Percentiles rank a stretch among this genome's conserved stretches.
These are phyloP conservation scores for Parambassis ranga DNA, from an alignment of 2,797 vertebrate genomes.

Conservation along the genomic window DNA sequence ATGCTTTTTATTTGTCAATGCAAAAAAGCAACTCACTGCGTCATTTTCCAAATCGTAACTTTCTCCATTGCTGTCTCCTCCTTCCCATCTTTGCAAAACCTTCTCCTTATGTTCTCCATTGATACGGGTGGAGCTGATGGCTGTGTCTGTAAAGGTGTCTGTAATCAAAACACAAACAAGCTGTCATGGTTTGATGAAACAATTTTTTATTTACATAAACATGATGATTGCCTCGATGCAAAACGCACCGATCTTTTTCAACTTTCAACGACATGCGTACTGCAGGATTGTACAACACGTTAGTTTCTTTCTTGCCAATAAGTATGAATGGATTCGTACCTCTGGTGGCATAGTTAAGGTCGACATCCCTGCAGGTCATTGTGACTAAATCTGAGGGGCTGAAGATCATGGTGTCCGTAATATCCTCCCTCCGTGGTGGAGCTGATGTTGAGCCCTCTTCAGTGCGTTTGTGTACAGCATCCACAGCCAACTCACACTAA, in stretches of 20 bases:
- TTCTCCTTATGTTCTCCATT: conserved; percentile 95
- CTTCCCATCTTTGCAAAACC: conserved; percentile 92
- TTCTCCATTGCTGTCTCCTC: conserved; percentile 90
- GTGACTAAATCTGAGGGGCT: conserved; percentile 88
- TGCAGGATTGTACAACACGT: no score
- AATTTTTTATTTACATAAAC: background rate
- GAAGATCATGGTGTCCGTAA: conserved; percentile 94
- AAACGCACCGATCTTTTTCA: background rate
- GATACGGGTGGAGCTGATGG: conserved; percentile 86
- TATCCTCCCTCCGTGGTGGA: conserved; percentile 87
- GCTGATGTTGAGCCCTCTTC: conserved; percentile 63
- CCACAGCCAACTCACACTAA: conserved; percentile 92
- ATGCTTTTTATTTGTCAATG: no score
- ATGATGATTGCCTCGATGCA: background rate
- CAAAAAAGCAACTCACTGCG: conserved; percentile 75
- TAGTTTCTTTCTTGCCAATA: background rate
- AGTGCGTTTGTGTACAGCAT: conserved; percentile 86
- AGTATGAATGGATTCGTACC: conserved; percentile 69
- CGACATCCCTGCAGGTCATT: conserved; percentile 91
- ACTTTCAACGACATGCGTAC: no score
- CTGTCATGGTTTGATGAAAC: background rate
- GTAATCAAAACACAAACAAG: background rate
- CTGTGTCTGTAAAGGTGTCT: conserved; percentile 93
- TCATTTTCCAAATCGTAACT: conserved; percentile 91
- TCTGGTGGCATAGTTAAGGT: conserved; percentile 92